Percentiles rank a stretch among this genome's conserved stretches.
phyloP scores from a whole-genome alignment of 2,113 vertebrate species.

The Tringa solitaria region DNA sequence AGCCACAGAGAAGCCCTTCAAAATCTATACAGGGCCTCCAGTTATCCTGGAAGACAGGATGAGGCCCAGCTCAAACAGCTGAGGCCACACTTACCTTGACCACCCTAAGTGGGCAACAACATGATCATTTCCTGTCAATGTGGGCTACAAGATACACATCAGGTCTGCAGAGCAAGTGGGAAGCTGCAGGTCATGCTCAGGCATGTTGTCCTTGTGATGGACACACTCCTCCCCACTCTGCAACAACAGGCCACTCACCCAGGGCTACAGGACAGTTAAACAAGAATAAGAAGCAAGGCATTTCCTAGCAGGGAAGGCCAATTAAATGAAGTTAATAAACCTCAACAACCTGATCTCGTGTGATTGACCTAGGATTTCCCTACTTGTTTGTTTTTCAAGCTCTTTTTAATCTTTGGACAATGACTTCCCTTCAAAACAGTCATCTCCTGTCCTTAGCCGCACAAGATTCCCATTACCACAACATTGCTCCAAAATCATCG shows the following conservation, averaged over 20 bases:
- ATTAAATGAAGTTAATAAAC: background rate
- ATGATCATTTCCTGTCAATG: background rate
- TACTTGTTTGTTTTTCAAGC: background rate
- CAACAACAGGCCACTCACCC: background rate
- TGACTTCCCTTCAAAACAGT: background rate
- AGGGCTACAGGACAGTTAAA: background rate
- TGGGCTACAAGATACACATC: background rate
- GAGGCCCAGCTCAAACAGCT: background rate
- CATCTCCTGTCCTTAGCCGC: background rate
- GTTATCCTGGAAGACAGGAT: background rate
- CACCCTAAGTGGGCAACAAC: background rate
- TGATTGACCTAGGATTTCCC: no score
- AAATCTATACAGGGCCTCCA: background rate
- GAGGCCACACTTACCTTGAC: background rate
- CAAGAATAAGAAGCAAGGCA: background rate
- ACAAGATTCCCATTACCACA: background rate
- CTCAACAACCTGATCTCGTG: background rate
- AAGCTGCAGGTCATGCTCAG: background rate
- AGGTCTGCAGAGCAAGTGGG: background rate
- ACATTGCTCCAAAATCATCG: background rate
- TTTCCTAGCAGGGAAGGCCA: background rate
- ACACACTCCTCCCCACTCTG: background rate
- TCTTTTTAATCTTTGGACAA: background rate
- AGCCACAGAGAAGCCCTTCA: background rate
- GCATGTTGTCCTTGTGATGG: background rate